Conservation (phyloP, 2,797 vertebrate species). For the Graptemys geographica region DNA sequence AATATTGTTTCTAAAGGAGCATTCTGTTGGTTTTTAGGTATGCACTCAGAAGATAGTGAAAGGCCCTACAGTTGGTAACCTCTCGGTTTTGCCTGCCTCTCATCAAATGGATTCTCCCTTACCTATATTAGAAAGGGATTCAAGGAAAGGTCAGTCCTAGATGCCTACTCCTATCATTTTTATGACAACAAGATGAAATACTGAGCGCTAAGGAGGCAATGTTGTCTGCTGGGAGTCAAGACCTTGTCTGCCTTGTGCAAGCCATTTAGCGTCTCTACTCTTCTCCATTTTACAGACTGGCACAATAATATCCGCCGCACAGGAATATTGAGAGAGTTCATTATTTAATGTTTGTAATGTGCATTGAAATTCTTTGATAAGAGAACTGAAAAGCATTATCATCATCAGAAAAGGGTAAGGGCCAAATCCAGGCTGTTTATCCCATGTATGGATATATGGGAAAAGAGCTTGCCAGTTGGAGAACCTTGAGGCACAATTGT, state of each 20-base stretch:
- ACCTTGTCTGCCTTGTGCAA: background rate
- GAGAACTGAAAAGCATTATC: background rate
- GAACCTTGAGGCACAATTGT: background rate
- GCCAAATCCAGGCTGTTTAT: background rate
- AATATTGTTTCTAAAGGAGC: slow-evolving; percentile 22
- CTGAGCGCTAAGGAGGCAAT: background rate
- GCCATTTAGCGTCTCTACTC: background rate
- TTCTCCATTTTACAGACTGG: background rate
- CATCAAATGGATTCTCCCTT: slow-evolving; percentile 24
- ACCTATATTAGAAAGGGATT: slow-evolving; percentile 69
- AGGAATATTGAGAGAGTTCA: background rate
- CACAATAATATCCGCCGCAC: background rate
- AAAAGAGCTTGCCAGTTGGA: background rate
- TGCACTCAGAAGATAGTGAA: slow-evolving; percentile 73
- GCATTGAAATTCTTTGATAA: background rate
- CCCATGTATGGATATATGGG: background rate
- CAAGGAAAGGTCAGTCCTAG: slow-evolving; percentile 80
- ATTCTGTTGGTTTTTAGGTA: slow-evolving; percentile 73
- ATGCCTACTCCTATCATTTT: background rate
- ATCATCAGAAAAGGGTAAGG: background rate
- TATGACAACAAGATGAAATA: background rate
- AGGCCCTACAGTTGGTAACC: slow-evolving; percentile 58
- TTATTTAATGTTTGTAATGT: background rate
- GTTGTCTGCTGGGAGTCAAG: background rate
- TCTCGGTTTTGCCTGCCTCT: slow-evolving; percentile 70